Conservation (phyloP, 2,888 invertebrate genomes). For the Brachypalpus laphriformis region DNA sequence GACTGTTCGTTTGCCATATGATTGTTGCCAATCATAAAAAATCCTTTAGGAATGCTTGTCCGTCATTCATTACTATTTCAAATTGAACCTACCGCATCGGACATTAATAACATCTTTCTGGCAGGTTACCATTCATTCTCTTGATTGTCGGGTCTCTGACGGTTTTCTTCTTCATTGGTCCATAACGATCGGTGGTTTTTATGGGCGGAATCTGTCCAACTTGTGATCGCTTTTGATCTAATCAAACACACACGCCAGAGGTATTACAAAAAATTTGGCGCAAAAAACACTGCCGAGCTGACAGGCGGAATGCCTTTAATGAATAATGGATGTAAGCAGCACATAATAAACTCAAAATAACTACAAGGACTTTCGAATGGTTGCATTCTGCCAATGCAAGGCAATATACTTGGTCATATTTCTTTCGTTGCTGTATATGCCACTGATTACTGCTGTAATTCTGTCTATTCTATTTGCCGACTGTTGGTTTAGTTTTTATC, state of each 20-base stretch:
- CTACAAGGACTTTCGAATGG: slow-evolving; percentile 18
- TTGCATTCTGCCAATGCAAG: slow-evolving; percentile 8
- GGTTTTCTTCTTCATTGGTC: slow-evolving; percentile 50
- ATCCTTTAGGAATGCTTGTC: slow-evolving; percentile 47
- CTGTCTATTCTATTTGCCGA: background rate
- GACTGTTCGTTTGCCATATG: slow-evolving; percentile 43
- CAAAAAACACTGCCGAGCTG: slow-evolving; percentile 60
- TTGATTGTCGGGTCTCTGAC: slow-evolving; percentile 47
- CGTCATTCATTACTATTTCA: slow-evolving; percentile 75
- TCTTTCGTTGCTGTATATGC: background rate
- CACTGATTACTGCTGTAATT: background rate
- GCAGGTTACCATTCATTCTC: slow-evolving; percentile 61
- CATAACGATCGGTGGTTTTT: slow-evolving; percentile 50
- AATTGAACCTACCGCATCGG: slow-evolving; percentile 75
- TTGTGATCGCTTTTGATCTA: slow-evolving; percentile 63
- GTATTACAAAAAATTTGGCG: slow-evolving; percentile 52
- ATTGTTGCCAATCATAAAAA: slow-evolving; percentile 52
- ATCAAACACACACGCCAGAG: slow-evolving; percentile 61
- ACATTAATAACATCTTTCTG: slow-evolving; percentile 72
- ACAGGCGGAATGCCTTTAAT: slow-evolving; percentile 63
- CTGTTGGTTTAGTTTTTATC: background rate
- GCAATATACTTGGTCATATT: background rate
- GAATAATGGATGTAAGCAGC: slow-evolving; percentile 61
- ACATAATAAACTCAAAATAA: slow-evolving; percentile 38
- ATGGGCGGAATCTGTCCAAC: slow-evolving; percentile 43